These are phyloP conservation scores for Andrena flavipes DNA, from an alignment of 2,888 invertebrate genomes.

Conservation along the genomic window DNA sequence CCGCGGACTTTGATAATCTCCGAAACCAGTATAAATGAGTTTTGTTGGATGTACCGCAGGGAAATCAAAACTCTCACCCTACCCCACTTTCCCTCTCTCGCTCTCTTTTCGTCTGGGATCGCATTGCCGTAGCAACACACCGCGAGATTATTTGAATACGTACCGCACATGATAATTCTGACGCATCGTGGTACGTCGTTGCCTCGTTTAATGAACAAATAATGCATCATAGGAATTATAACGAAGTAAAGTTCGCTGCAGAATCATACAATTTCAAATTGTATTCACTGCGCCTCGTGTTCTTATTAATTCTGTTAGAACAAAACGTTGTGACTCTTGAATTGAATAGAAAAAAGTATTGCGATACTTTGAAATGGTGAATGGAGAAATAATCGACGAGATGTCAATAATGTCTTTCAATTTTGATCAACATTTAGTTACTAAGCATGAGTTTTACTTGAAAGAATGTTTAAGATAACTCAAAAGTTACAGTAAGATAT, in stretches of 20 bases:
- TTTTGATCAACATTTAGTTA: too few species aligned
- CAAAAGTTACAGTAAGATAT: too few species aligned
- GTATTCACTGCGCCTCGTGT: not conserved
- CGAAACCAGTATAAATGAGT: slow-evolving; percentile 77
- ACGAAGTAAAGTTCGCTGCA: not conserved
- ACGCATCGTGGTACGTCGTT: slow-evolving; percentile 24
- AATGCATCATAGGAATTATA: not conserved
- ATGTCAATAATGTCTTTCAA: too few species aligned
- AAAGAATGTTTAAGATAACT: too few species aligned
- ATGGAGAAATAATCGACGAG: too few species aligned
- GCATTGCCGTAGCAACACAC: slow-evolving; percentile 63
- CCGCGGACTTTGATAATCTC: slow-evolving; percentile 74
- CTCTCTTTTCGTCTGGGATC: slow-evolving; percentile 53
- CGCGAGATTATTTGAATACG: slow-evolving; percentile 54
- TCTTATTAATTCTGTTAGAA: too few species aligned
- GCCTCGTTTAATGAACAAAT: slow-evolving; percentile 10
- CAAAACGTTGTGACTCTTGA: too few species aligned
- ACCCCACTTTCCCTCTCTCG: slow-evolving; percentile 42
- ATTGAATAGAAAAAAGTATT: too few species aligned
- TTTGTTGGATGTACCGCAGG: slow-evolving; percentile 77
- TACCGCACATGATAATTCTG: slow-evolving; percentile 57
- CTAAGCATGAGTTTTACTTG: too few species aligned
- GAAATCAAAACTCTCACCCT: slow-evolving; percentile 76
- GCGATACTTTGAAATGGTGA: too few species aligned
- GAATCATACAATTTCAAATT: not conserved